A percentile compares a stretch with the other conserved stretches of the same genome.
Evolutionary conservation across 2,797 vertebrate genomes (phyloP).

Genomic region (Odontamblyopus lacepedii): DNA sequence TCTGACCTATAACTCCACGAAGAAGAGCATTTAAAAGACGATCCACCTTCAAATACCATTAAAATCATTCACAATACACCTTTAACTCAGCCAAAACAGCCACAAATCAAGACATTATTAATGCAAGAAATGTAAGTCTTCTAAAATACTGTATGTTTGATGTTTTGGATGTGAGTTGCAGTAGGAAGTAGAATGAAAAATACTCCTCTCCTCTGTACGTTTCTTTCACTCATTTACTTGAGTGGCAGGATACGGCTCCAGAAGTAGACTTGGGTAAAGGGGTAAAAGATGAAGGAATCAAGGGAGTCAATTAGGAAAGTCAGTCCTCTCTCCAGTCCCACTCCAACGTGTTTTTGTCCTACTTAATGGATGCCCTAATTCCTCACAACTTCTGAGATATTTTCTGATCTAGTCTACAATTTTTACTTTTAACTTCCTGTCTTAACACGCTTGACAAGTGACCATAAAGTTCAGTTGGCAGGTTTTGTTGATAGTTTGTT

Average conservation of each 20-base stretch:
- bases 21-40: too few relatives aligned
- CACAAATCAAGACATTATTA: too few relatives aligned
- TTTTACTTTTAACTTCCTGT: neutral
- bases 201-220: neutral
- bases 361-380: constrained; percentile 18
- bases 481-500: too few relatives aligned
- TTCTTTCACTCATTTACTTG: neutral
- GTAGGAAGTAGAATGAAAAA: neutral
- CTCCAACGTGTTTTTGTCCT: constrained; percentile 16
- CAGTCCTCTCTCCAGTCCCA: constrained; percentile 1
- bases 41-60: too few relatives aligned
- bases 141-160: neutral
- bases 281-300: constrained; percentile 12
- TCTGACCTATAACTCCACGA: too few relatives aligned
- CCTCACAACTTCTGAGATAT: constrained; percentile 8
- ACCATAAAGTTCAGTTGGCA: neutral
- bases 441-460: constrained; percentile 11
- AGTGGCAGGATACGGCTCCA: neutral
- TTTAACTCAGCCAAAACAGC: too few relatives aligned
- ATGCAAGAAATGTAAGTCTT: too few relatives aligned
- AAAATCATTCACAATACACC: too few relatives aligned
- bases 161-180: neutral
- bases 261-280: constrained; percentile 11
- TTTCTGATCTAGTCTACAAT: neutral
- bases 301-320: constrained; percentile 19